Conservation (phyloP, 1,140 invertebrate species). For the Samia ricini region DNA sequence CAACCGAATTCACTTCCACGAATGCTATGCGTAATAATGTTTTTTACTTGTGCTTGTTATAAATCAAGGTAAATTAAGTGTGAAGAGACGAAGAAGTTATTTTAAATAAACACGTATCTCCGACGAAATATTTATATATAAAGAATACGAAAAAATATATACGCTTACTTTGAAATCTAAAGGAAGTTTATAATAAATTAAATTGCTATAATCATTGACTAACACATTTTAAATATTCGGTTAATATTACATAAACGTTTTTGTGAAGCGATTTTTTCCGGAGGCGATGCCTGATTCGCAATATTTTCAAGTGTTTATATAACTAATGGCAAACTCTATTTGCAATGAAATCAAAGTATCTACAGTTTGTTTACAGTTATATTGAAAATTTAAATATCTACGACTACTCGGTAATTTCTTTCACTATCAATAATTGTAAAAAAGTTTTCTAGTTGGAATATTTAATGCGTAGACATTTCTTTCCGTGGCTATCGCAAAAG, state of each 20-base stretch:
- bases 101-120: background rate
- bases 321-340: too few species aligned
- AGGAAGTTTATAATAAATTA: slow-evolving; percentile 1
- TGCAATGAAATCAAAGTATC: too few species aligned
- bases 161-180: background rate
- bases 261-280: background rate
- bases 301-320: too few species aligned
- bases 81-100: background rate
- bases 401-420: too few species aligned
- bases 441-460: too few species aligned
- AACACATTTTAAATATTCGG: background rate
- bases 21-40: slow-evolving; percentile 16
- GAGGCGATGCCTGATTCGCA: background rate
- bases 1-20: slow-evolving; percentile 20
- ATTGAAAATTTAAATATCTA: too few species aligned
- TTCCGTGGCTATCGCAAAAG: too few species aligned
- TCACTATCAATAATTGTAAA: too few species aligned
- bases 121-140: background rate
- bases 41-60: background rate
- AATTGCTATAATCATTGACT: background rate
- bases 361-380: too few species aligned
- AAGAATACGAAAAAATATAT: background rate
- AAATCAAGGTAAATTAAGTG: background rate
- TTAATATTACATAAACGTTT: background rate
- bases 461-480: too few species aligned